phyloP scores from a whole-genome alignment of 2,888 invertebrate genomes.

The Eupithecia tripunctaria region DNA sequence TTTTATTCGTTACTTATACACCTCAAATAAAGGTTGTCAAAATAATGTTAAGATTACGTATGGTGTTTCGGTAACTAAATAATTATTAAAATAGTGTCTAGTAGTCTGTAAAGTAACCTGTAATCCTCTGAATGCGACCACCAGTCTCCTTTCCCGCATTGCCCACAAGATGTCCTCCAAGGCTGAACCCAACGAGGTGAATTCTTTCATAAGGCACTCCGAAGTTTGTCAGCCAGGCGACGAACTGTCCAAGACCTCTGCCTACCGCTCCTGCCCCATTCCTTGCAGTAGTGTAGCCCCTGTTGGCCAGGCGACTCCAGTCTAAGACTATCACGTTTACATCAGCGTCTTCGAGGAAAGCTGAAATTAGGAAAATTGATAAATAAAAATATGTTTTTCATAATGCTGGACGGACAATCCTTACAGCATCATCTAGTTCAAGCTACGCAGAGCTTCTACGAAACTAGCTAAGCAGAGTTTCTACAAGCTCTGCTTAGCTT shows the following conservation, averaged over 20 bases:
- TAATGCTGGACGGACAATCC: no score
- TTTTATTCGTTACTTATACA: no score
- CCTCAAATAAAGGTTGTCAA: no score
- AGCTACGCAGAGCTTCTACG: no score
- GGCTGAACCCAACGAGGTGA: conserved; percentile 76
- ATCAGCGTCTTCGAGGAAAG: conserved; percentile 60
- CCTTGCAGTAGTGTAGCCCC: conserved; percentile 65
- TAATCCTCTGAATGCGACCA: conserved; percentile 62
- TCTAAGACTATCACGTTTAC: conserved; percentile 75
- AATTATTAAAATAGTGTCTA: no score
- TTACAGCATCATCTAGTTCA: no score
- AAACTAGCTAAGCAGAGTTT: no score
- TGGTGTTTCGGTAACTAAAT: no score
- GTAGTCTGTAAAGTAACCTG: conserved; percentile 54
- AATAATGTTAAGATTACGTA: no score
- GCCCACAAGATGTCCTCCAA: conserved; percentile 75
- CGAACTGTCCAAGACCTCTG: conserved; percentile 58
- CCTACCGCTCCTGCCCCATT: conserved; percentile 59
- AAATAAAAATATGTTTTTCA: no score
- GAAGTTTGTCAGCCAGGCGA: conserved; percentile 56
- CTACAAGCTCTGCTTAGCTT: no score
- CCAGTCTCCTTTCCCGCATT: conserved; percentile 63
- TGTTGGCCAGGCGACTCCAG: conserved; percentile 68
- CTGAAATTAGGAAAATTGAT: conserved; percentile 47
- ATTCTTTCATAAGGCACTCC: conserved; percentile 59